Base-by-base conservation (phyloP, 2,888 invertebrate genomes). In the Pollenia griseotomentosa region DNA sequence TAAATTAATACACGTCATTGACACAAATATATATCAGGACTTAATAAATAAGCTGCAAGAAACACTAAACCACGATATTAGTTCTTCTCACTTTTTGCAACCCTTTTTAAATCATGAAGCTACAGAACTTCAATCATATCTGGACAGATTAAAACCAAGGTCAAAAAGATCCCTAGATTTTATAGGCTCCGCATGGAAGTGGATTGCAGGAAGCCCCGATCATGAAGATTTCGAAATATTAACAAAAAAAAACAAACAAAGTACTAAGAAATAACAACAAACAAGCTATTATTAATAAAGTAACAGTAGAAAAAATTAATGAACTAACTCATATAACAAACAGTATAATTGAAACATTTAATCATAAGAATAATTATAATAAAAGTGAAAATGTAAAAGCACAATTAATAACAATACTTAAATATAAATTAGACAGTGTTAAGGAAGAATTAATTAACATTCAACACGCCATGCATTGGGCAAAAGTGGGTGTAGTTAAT, bases 131-230 rank as follows among this genome's bases (percentile, higher is more conserved):
- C 73, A 73, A 33, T 16, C 19, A 44, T 59, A 73, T 46, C 23
- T 73, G 42, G 73, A 73, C 59, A 57, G 61, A 46, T 46, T 74
- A 11, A 71, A 71, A 44, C 71, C 71, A 71, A 71, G 53, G 33
- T 57, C 74, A 8, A 74, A 74, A 48, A 74, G 59, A 61, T 74
- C 74, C 6, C 48, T 74, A n/a, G n/a, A 74, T n/a, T 74, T 61
- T 48, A 59, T 59, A 2, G 33, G 33, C 8, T 10, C 12, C 5
- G 57, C 57, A 4, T 55, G 57, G 42, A 71, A 71, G 23, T 71
- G 40, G 40, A 55, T 23, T 23, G 23, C 23, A 23, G 23, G 23
- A 23, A 23, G 23, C 23, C 23, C 23, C 23, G 23, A 23, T 23
- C 23, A 23, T 23, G 23, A 23, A 23, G 23, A 23, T 23, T 23